Percentiles rank a stretch among this genome's conserved stretches.
Conservation (phyloP, 1,140 invertebrate species). For the Pissodes strobi region DNA sequence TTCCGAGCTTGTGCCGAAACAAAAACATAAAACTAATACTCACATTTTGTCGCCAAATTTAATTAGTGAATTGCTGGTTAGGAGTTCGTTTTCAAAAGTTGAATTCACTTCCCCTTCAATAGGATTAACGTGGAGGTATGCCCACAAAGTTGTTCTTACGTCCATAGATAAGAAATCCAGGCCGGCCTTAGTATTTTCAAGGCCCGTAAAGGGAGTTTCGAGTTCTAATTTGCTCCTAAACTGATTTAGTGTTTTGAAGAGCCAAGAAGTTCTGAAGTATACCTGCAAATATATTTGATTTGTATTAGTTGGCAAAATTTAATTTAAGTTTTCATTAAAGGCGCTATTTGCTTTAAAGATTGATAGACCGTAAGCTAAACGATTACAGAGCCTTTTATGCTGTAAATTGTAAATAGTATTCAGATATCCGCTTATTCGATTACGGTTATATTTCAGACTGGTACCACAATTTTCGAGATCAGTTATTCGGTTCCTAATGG, state of each 20-base stretch:
- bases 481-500: too few relatives aligned
- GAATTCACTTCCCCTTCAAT: constrained; percentile 44
- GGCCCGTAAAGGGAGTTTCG: constrained; percentile 59
- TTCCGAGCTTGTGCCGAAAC: too few relatives aligned
- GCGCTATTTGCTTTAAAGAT: too few relatives aligned
- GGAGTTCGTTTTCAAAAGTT: constrained; percentile 41
- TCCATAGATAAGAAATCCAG: constrained; percentile 39
- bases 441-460: too few relatives aligned
- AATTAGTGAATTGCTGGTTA: constrained; percentile 35
- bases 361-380: too few relatives aligned
- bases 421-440: too few relatives aligned
- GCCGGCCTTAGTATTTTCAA: constrained; percentile 57
- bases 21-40: constrained; percentile 21
- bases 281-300: constrained; percentile 34
- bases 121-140: constrained; percentile 42
- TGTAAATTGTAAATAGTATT: too few relatives aligned
- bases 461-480: too few relatives aligned
- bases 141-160: constrained; percentile 33
- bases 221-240: constrained; percentile 58
- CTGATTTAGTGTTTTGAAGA: constrained; percentile 58
- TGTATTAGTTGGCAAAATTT: too few relatives aligned
- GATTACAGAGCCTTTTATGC: too few relatives aligned
- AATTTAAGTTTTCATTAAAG: background rate
- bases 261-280: constrained; percentile 56
- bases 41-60: constrained; percentile 44